Evolutionary conservation across 23 tunicate species (phyloP).

Genomic region (Ascidia mentula): DNA sequence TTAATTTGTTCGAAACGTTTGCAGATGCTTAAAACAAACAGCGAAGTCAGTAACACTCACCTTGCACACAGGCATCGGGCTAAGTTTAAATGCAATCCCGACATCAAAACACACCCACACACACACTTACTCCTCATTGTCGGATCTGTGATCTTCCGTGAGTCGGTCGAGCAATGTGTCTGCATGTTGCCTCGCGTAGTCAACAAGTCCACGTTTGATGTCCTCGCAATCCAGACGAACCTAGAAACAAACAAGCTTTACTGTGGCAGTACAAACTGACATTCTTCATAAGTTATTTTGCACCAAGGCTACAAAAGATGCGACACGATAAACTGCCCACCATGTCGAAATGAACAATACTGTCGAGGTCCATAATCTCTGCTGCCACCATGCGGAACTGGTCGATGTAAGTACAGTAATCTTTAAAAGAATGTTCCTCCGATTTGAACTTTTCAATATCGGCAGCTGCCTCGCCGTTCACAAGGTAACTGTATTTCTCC

Average conservation of each 20-base stretch:
- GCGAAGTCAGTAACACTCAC: no score
- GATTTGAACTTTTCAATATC: slow-evolving; percentile 63
- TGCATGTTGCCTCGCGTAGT: slow-evolving; percentile 75
- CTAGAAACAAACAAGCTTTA: slow-evolving; percentile 13
- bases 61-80: no score
- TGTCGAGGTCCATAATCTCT: slow-evolving; percentile 66
- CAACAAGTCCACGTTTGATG: slow-evolving; percentile 77
- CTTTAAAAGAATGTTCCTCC: slow-evolving; percentile 77
- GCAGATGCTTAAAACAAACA: slow-evolving; percentile 45
- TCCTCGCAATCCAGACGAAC: slow-evolving; percentile 87
- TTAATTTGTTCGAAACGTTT: slow-evolving; percentile 78
- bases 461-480: slow-evolving; percentile 87
- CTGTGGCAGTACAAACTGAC: not conserved
- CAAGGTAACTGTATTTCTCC: slow-evolving; percentile 85
- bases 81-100: no score
- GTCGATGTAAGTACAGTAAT: slow-evolving; percentile 72
- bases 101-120: no score
- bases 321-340: slow-evolving; percentile 14
- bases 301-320: not conserved
- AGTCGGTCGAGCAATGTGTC: slow-evolving; percentile 81
- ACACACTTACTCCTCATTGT: slow-evolving; percentile 61
- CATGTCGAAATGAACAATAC: slow-evolving; percentile 88
- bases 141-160: slow-evolving; percentile 68
- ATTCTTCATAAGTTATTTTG: not conserved
- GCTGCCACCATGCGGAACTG: slow-evolving; percentile 52